A percentile compares a stretch with the other conserved stretches of the same genome.
Conservation (phyloP, 2,797 vertebrate species). For the Taenioides sp. region DNA sequence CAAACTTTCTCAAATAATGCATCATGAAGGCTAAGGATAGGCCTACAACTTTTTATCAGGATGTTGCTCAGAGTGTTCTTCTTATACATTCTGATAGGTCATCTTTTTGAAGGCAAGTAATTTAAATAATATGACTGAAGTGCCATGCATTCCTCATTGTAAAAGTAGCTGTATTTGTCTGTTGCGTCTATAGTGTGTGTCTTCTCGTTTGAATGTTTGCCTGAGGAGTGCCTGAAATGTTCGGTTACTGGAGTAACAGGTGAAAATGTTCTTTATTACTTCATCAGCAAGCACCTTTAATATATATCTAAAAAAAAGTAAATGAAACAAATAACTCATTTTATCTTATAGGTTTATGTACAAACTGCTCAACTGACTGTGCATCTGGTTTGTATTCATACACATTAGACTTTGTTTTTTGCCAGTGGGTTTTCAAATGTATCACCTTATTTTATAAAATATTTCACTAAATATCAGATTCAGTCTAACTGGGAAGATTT, state of each 20-base stretch:
- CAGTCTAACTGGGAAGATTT: neutral
- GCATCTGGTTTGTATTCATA: conserved; percentile 29
- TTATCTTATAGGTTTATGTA: conserved; percentile 22
- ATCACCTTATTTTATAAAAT: neutral
- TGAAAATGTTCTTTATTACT: conserved; percentile 11
- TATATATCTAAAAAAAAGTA: neutral
- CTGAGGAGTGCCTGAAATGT: conserved; percentile 14
- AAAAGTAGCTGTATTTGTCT: neutral
- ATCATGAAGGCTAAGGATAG: neutral
- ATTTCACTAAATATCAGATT: neutral
- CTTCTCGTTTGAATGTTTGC: neutral
- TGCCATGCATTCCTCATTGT: neutral
- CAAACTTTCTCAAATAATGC: neutral
- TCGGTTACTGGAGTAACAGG: neutral
- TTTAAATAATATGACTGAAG: neutral
- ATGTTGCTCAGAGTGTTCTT: conserved; percentile 21
- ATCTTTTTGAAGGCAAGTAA: conserved; percentile 41
- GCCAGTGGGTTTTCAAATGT: neutral
- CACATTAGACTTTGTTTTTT: neutral
- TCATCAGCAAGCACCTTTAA: neutral
- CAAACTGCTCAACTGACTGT: accelerated
- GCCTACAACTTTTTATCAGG: conserved; percentile 18
- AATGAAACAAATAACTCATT: conserved; percentile 11
- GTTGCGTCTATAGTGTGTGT: conserved; percentile 34
- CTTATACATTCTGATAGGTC: conserved; percentile 22